phyloP scores from a whole-genome alignment of 2,888 invertebrate genomes.

The Luperina testacea region DNA sequence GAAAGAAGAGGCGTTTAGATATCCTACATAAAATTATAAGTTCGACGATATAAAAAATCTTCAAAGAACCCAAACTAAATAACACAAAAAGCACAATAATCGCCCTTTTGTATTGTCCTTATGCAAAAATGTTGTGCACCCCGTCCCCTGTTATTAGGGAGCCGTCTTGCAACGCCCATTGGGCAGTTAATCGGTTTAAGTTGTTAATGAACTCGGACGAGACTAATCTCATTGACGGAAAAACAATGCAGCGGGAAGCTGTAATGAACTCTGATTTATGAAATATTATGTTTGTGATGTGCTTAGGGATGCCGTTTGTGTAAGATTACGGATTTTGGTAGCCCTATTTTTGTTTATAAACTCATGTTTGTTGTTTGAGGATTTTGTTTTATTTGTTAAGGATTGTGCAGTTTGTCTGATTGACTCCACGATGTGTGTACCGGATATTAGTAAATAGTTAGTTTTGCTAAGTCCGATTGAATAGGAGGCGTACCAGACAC shows the following conservation, averaged over 20 bases:
- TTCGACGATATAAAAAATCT: neutral
- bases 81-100: constrained; percentile 32
- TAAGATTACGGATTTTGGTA: constrained; percentile 14
- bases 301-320: constrained; percentile 35
- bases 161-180: constrained; percentile 59
- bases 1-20: neutral
- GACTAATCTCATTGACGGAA: constrained; percentile 69
- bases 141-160: constrained; percentile 63
- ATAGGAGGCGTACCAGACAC: neutral
- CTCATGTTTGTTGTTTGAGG: neutral
- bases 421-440: neutral
- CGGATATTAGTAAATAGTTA: no score
- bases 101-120: constrained; percentile 26
- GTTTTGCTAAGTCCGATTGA: neutral
- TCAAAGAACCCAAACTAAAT: neutral
- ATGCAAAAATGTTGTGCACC: constrained; percentile 53
- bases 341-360: constrained; percentile 12
- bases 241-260: constrained; percentile 60
- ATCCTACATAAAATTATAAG: neutral
- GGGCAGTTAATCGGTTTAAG: constrained; percentile 72
- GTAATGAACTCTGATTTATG: constrained; percentile 61
- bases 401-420: neutral
- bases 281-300: constrained; percentile 41
- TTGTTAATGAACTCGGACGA: constrained; percentile 69
- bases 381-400: neutral